Evolutionary conservation across 2,888 invertebrate species (phyloP).

Genomic region (Diaphora mendica): DNA sequence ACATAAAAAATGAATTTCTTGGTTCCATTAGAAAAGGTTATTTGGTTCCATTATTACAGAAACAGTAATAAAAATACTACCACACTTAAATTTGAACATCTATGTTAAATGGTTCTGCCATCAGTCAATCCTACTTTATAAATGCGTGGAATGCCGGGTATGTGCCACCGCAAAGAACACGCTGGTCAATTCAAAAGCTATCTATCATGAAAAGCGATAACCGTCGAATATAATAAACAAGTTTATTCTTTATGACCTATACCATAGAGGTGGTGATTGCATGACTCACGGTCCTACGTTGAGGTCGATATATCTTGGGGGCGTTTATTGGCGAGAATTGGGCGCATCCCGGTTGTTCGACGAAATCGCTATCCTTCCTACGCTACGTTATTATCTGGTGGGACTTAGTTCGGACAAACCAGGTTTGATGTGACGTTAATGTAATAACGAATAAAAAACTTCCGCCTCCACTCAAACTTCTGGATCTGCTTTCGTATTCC

Average conservation of each 20-base stretch:
- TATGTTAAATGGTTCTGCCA: constrained; percentile 63
- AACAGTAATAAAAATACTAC: constrained; percentile 35
- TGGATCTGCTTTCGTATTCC: constrained; percentile 46
- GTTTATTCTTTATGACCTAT: constrained; percentile 66
- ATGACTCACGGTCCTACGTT: constrained; percentile 60
- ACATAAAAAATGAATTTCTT: neutral
- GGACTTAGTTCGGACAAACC: constrained; percentile 71
- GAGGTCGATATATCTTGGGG: constrained; percentile 78
- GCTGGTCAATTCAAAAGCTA: constrained; percentile 74
- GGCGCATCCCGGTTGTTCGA: constrained; percentile 85
- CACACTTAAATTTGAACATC: constrained; percentile 60
- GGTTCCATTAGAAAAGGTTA: neutral
- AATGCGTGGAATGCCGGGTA: constrained; percentile 66
- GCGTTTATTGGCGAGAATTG: constrained; percentile 85
- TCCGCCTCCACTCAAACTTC: constrained; percentile 56
- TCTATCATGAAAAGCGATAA: constrained; percentile 66
- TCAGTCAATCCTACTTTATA: constrained; percentile 66
- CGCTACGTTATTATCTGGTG: constrained; percentile 76
- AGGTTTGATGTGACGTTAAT: constrained; percentile 68
- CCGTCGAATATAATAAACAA: constrained; percentile 61
- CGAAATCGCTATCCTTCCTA: constrained; percentile 83
- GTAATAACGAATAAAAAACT: constrained; percentile 69
- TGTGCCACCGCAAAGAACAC: constrained; percentile 65
- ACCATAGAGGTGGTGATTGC: constrained; percentile 72
- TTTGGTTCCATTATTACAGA: neutral